Conservation (phyloP, 2,113 vertebrate species). For the Spilogale gracilis region DNA sequence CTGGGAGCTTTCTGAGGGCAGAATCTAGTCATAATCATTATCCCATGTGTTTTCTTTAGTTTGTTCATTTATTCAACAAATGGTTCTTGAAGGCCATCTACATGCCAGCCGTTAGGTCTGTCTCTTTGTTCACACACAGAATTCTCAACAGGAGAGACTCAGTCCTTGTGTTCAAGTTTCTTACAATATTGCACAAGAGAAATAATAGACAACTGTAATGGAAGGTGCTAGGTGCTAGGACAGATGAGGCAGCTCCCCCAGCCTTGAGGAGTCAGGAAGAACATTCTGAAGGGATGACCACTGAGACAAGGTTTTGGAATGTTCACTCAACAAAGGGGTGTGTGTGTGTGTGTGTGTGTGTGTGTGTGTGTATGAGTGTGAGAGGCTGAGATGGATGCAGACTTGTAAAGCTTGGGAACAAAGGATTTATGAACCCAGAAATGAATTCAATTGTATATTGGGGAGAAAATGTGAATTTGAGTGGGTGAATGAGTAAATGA, state of each 20-base stretch:
- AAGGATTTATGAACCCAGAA: neutral
- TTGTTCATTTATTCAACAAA: neutral
- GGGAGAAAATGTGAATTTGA: neutral
- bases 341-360: neutral
- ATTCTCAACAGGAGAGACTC: neutral
- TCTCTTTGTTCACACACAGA: neutral
- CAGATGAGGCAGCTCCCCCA: neutral
- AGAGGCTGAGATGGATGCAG: neutral
- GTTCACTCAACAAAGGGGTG: neutral
- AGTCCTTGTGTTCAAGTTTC: neutral
- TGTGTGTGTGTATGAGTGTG: neutral
- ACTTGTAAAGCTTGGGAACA: conserved; percentile 24
- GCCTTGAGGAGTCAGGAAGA: neutral
- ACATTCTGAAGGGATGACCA: neutral
- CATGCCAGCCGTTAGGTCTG: neutral
- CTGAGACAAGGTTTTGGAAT: neutral
- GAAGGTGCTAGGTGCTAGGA: neutral
- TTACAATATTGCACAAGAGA: neutral
- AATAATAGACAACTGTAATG: neutral
- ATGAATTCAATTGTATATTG: neutral
- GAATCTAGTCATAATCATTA: neutral
- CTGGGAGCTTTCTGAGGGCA: neutral
- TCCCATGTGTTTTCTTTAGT: neutral
- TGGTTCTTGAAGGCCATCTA: neutral
- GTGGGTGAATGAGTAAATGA: neutral